Base-by-base conservation (phyloP, 23 tunicate genomes). In the Styela clava region DNA sequence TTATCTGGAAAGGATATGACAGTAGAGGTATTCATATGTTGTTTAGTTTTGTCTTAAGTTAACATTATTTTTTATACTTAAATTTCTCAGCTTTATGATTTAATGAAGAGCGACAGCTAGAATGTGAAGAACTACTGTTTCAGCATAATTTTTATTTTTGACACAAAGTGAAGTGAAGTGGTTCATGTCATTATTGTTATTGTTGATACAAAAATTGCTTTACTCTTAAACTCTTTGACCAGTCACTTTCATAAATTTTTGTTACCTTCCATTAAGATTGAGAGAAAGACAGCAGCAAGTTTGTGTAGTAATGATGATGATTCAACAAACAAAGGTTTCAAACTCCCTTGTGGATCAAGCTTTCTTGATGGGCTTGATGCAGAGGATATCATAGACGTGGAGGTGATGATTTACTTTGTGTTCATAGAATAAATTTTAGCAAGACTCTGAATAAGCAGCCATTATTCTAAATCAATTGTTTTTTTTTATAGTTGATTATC, bases 1-100 rank as follows among this genome's bases (percentile, higher is more conserved):
- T 24, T 89, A 28, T 23, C 62, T 52, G 71, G 86, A 7, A 67
- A 74, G 18, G 95, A 84, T 29, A 35, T 89, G 32, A 81, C 56
- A 7, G 34, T 89, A 27, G 89, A 89, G 74, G 81, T 76, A 52
- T 27, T 16, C 27, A 68, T 68, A 21, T 16, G 18, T 18, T 5
- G 31, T 65, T 65, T 44, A 44, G 56, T 44, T 44, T 44, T 44
- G 12, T 44, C 12, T 44, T 44, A 5, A 12, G 56, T 44, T n/a
- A n/a, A n/a, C n/a, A n/a, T n/a, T n/a, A n/a, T n/a, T n/a, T n/a
- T n/a, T n/a, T n/a, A n/a, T n/a, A n/a, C n/a, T n/a, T n/a, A n/a
- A n/a, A n/a, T n/a, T n/a, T n/a, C n/a, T n/a, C n/a, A n/a, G n/a
- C n/a, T n/a, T n/a, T n/a, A n/a, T n/a, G n/a, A n/a, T n/a, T n/a